Conservation (phyloP, 2,797 vertebrate species). For the Coregonus suidteri region DNA sequence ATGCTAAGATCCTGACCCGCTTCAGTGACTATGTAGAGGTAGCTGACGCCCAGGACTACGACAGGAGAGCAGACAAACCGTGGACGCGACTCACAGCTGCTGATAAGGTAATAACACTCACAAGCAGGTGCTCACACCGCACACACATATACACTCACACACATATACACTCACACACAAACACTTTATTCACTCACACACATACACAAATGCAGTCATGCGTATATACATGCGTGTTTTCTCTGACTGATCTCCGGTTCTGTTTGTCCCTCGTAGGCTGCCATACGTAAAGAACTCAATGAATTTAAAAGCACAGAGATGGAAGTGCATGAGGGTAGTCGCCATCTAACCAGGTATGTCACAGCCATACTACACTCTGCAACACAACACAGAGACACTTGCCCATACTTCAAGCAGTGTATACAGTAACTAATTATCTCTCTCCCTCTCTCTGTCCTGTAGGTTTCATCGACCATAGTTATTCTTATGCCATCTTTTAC, state of each 20-base stretch:
- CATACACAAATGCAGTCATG: not conserved
- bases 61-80: constrained; percentile 94
- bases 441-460: constrained; percentile 44
- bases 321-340: constrained; percentile 98
- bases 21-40: constrained; percentile 98
- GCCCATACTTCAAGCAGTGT: not conserved
- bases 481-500: constrained; percentile 66
- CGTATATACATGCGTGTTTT: not conserved
- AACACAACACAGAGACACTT: not conserved
- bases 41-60: constrained; percentile 95
- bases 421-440: constrained; percentile 1
- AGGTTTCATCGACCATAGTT: constrained; percentile 95
- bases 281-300: constrained; percentile 97
- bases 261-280: constrained; percentile 80
- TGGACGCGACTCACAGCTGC: constrained; percentile 96
- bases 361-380: not conserved
- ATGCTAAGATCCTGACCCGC: constrained; percentile 96
- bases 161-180: not conserved
- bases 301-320: constrained; percentile 99
- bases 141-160: not conserved
- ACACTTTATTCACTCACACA: no score
- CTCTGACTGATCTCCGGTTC: not conserved
- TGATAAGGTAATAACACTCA: constrained; percentile 82
- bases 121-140: no score
- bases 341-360: constrained; percentile 91